These are phyloP conservation scores for Crocodylus rhombifer DNA, from an alignment of 2,797 vertebrate species.

Conservation along the genomic window DNA sequence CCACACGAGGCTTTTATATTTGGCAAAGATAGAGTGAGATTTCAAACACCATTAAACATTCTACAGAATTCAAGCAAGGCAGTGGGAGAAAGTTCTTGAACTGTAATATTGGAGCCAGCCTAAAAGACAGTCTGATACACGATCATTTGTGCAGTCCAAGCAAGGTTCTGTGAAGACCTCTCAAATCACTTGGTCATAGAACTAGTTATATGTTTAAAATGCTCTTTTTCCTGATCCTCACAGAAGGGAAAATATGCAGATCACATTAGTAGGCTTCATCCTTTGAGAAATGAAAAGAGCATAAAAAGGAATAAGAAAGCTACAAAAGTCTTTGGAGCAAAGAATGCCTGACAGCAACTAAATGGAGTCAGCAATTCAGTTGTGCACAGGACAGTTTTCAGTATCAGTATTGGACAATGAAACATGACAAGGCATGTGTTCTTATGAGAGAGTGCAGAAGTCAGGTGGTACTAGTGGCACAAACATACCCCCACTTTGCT, in stretches of 20 bases:
- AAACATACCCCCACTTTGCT: background rate
- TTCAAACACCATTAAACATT: background rate
- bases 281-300: constrained; percentile 46
- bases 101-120: background rate
- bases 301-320: background rate
- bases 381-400: constrained; percentile 17
- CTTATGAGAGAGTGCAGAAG: accelerated
- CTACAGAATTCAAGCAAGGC: background rate
- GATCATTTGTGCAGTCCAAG: background rate
- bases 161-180: constrained; percentile 29
- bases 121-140: background rate
- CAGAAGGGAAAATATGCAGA: background rate
- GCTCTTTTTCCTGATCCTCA: constrained; percentile 16
- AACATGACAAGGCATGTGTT: constrained; percentile 18
- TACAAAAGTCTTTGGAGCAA: background rate
- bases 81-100: constrained; percentile 5
- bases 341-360: background rate
- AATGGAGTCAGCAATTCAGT: constrained; percentile 13
- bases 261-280: constrained; percentile 10
- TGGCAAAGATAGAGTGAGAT: background rate
- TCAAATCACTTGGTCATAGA: constrained; percentile 7
- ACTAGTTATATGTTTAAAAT: constrained; percentile 51
- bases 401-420: constrained; percentile 10
- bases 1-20: accelerated
- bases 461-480: background rate